Conservation (phyloP, 2,797 vertebrate species). For the Atherinosoma microstoma region DNA sequence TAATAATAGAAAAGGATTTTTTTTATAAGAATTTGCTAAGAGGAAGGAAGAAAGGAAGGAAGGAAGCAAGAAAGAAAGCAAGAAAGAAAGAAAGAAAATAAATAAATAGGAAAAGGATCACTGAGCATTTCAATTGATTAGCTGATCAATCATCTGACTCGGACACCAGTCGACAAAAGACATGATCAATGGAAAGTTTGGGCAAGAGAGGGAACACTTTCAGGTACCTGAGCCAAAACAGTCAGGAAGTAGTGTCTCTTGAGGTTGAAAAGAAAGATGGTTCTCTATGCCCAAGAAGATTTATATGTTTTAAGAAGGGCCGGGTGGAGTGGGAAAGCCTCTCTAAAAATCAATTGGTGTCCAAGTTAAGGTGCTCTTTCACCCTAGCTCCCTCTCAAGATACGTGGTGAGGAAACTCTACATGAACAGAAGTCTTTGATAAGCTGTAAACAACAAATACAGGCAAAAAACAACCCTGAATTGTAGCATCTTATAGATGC, state of each 20-base stretch:
- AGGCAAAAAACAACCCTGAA: background rate
- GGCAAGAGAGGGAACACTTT: constrained; percentile 45
- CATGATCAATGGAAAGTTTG: constrained; percentile 60
- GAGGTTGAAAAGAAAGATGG: constrained; percentile 46
- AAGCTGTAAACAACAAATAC: constrained; percentile 4
- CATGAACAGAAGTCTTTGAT: constrained; percentile 26
- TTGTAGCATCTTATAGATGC: background rate
- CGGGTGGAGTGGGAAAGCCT: constrained; percentile 16
- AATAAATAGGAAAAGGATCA: constrained; percentile 16
- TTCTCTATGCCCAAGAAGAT: constrained; percentile 44
- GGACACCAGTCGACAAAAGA: constrained; percentile 53
- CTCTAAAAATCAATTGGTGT: constrained; percentile 47
- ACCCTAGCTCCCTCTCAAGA: background rate
- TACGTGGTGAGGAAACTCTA: constrained; percentile 7
- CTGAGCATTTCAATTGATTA: constrained; percentile 64
- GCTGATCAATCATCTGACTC: constrained; percentile 75
- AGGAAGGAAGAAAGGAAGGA: background rate
- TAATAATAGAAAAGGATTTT: background rate
- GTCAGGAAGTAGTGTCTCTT: constrained; percentile 55
- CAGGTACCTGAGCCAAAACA: constrained; percentile 60
- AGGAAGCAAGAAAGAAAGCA: background rate
- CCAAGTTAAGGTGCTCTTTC: constrained; percentile 28
- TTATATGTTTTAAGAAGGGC: constrained; percentile 46
- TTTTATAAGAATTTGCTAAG: background rate
- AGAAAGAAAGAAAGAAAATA: too few species aligned